Evolutionary conservation across 2,113 vertebrate genomes (phyloP).

Genomic region (Spilogale gracilis): DNA sequence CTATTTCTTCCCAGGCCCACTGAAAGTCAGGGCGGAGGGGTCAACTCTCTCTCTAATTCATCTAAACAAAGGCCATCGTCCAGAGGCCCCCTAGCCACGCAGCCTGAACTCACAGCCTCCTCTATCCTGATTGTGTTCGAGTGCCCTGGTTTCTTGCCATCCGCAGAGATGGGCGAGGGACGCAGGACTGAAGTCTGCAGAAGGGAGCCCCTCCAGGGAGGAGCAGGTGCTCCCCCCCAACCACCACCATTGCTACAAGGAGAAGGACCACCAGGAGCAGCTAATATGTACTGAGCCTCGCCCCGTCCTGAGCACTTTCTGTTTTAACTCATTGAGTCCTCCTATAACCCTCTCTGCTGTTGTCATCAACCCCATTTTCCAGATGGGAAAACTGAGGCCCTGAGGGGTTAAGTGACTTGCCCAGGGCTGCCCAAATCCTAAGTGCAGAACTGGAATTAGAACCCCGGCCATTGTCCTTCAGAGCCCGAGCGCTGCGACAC

Average conservation of each 20-base stretch:
- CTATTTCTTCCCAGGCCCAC: not conserved
- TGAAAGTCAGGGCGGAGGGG: not conserved
- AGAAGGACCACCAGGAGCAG: fast-evolving
- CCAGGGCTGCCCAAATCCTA: not conserved
- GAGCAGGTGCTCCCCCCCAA: not conserved
- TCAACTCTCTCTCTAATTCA: slow-evolving; percentile 50
- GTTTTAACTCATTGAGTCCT: not conserved
- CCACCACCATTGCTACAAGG: fast-evolving
- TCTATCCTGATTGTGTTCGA: not conserved
- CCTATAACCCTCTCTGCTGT: not conserved
- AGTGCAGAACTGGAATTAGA: not conserved
- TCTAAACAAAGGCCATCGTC: slow-evolving; percentile 62
- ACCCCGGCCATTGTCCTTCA: not conserved
- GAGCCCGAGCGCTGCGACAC: not conserved
- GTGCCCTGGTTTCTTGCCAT: slow-evolving; percentile 71
- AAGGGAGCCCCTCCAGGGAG: not conserved
- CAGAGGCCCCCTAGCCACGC: not conserved
- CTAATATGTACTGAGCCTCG: not conserved
- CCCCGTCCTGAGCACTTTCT: not conserved
- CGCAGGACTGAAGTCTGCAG: slow-evolving; percentile 60
- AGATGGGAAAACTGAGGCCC: not conserved
- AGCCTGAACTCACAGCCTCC: slow-evolving; percentile 47
- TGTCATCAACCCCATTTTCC: not conserved
- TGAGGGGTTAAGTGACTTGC: not conserved
- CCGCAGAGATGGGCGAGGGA: slow-evolving; percentile 73